Conservation (phyloP, 53 echinoderm and acorn worm species). For the Hippasteria phrygiana region DNA sequence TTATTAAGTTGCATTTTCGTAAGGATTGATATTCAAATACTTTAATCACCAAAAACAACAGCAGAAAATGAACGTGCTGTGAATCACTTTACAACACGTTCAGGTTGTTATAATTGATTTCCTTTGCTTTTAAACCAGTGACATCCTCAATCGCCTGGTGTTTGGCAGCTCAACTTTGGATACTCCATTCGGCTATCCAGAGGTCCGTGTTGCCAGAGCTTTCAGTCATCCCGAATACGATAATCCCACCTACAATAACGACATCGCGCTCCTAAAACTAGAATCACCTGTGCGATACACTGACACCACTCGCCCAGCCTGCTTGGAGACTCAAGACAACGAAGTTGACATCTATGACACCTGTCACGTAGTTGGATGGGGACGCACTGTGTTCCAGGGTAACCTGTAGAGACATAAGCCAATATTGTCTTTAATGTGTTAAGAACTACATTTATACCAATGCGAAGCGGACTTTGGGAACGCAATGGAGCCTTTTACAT, state of each 20-base stretch:
- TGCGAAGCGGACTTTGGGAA: not conserved
- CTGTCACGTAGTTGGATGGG: conserved; percentile 25
- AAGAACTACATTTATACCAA: not conserved
- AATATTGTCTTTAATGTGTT: not conserved
- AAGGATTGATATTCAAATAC: too few relatives aligned
- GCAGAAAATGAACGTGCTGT: too few relatives aligned
- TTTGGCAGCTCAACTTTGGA: conserved; percentile 19
- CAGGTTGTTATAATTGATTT: not conserved
- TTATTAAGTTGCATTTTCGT: too few relatives aligned
- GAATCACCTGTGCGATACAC: not conserved
- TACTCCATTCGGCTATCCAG: not conserved
- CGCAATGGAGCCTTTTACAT: too few relatives aligned
- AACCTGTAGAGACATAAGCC: too few relatives aligned
- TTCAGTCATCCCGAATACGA: not conserved
- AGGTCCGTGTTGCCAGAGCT: not conserved
- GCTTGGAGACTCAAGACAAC: not conserved
- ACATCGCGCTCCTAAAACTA: conserved; percentile 14
- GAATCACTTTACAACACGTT: too few relatives aligned
- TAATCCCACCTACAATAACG: not conserved
- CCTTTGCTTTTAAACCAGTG: not conserved
- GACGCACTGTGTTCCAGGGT: not conserved
- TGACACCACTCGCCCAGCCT: conserved; percentile 11
- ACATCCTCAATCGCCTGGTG: not conserved
- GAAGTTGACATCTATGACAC: conserved; percentile 6
- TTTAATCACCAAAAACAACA: too few relatives aligned